Evolutionary conservation across 2,113 vertebrate genomes (phyloP).

Genomic region (Cranoglanis bouderius): DNA sequence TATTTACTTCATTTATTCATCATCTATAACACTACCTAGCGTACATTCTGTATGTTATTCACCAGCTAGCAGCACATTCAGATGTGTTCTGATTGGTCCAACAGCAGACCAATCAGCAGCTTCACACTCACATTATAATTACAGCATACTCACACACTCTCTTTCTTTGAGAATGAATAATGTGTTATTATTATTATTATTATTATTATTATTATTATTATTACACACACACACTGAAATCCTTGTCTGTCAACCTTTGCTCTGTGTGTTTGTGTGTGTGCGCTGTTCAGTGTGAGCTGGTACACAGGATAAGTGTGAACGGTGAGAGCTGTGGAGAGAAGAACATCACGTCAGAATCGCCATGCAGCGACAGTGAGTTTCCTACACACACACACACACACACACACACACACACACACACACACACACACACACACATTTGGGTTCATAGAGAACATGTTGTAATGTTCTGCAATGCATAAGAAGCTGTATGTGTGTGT

Average conservation of each 20-base stretch:
- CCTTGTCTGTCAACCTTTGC: background rate
- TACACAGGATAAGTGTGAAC: conserved; percentile 37
- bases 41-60: background rate
- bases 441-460: background rate
- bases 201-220: background rate
- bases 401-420: conserved; percentile 27
- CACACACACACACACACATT: background rate
- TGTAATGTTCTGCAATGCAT: background rate
- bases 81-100: background rate
- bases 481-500: conserved; percentile 1
- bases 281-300: conserved; percentile 28
- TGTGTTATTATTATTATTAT: background rate
- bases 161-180: background rate
- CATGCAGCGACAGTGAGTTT: conserved; percentile 42
- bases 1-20: background rate
- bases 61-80: background rate
- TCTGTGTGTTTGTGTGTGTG: conserved; percentile 4
- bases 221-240: background rate
- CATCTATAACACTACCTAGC: background rate
- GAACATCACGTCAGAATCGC: background rate
- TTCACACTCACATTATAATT: background rate
- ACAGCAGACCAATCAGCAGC: background rate
- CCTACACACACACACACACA: background rate
- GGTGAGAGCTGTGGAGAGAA: background rate
- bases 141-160: background rate